A percentile compares a stretch with the other conserved stretches of the same genome.
These are phyloP conservation scores for Sesia bembeciformis DNA, from an alignment of 2,888 invertebrate species.

Conservation along the genomic window DNA sequence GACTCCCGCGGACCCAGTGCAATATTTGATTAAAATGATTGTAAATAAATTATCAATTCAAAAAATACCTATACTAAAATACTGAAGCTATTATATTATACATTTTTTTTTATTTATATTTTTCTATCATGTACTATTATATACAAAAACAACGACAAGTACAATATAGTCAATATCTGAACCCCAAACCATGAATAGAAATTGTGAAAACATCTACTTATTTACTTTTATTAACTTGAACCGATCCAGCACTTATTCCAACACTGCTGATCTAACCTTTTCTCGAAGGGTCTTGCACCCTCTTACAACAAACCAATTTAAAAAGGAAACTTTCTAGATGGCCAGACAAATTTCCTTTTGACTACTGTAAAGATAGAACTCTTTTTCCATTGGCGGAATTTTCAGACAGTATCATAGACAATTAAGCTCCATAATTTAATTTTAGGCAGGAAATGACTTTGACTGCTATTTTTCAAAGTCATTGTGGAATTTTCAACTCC, in stretches of 20 bases:
- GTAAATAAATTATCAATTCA: no score
- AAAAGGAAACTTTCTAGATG: conserved; percentile 4
- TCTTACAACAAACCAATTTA: conserved; percentile 3
- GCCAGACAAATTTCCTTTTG: background rate
- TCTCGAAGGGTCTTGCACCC: conserved; percentile 2
- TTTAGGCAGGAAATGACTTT: conserved; percentile 7
- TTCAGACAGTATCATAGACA: conserved; percentile 4
- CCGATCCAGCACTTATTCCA: background rate
- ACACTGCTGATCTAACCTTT: conserved; percentile 1
- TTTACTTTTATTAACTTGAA: no score
- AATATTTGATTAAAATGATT: no score
- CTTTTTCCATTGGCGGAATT: background rate
- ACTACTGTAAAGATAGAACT: background rate
- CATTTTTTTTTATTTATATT: no score
- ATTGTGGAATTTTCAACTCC: conserved; percentile 2
- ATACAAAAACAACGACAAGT: no score
- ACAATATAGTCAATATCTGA: no score
- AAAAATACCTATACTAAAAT: no score
- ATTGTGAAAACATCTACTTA: no score
- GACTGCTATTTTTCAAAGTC: conserved; percentile 6
- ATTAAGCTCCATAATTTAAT: conserved; percentile 8
- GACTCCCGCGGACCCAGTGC: no score
- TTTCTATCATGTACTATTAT: no score
- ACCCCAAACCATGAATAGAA: no score
- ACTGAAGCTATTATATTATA: no score